Evolutionary conservation across 2,797 vertebrate species (phyloP).

Genomic region (Neosalanx taihuensis): DNA sequence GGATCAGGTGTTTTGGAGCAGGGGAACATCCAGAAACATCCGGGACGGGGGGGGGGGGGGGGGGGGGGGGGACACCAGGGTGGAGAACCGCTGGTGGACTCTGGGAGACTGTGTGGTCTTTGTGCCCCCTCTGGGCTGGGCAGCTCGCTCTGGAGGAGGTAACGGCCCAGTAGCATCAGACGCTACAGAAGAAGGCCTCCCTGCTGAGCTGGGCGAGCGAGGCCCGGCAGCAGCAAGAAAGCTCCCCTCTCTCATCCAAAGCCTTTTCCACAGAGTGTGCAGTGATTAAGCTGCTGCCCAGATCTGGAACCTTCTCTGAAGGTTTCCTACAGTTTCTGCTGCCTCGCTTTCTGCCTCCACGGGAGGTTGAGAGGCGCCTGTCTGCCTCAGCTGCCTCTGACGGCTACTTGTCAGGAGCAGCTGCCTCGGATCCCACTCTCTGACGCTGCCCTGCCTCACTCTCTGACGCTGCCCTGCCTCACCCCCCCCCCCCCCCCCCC

Average conservation of each 20-base stretch:
- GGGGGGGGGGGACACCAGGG: too few relatives aligned
- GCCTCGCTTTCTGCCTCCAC: constrained; percentile 1
- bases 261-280: constrained; percentile 34
- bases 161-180: neutral
- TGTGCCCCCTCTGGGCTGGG: neutral
- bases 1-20: too few relatives aligned
- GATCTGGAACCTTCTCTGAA: constrained; percentile 25
- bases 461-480: constrained; percentile 1
- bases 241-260: constrained; percentile 4
- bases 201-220: neutral
- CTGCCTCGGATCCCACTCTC: constrained; percentile 36
- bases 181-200: neutral
- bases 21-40: too few relatives aligned
- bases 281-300: constrained; percentile 40
- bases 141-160: neutral
- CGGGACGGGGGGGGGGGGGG: too few relatives aligned
- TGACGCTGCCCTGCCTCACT: constrained; percentile 7
- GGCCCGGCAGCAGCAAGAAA: neutral
- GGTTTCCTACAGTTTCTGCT: constrained; percentile 11
- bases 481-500: neutral
- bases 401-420: constrained; percentile 59
- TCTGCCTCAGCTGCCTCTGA: constrained; percentile 23
- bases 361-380: neutral
- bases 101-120: too few relatives aligned
- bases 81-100: too few relatives aligned